Conservation (phyloP, 2,113 vertebrate genomes). For the Girardinichthys multiradiatus region DNA sequence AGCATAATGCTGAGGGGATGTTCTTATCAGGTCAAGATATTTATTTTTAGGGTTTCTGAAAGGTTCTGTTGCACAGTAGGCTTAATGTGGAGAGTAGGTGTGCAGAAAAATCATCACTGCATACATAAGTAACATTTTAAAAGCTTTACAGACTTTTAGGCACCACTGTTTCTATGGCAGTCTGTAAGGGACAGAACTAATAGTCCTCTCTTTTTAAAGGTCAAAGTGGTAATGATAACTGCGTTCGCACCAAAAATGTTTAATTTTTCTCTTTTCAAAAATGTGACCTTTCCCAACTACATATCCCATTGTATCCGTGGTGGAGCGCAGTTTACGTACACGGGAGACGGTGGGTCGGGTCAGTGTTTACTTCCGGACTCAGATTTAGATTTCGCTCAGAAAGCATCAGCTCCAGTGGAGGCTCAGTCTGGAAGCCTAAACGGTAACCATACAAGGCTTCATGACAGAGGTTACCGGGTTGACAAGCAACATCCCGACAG, state of each 20-base stretch:
- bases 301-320: slow-evolving; percentile 59
- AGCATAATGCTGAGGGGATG: too few species aligned
- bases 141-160: not conserved
- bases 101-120: too few species aligned
- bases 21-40: too few species aligned
- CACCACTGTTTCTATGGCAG: too few species aligned
- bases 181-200: too few species aligned
- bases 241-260: not conserved
- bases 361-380: slow-evolving; percentile 90
- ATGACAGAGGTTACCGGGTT: slow-evolving; percentile 72
- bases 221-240: too few species aligned
- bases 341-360: slow-evolving; percentile 57
- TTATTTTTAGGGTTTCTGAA: too few species aligned
- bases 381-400: slow-evolving; percentile 76
- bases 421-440: slow-evolving; percentile 61
- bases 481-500: slow-evolving; percentile 48
- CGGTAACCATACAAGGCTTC: slow-evolving; percentile 62
- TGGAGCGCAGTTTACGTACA: slow-evolving; percentile 60
- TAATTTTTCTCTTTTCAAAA: too few species aligned
- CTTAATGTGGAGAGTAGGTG: too few species aligned
- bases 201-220: not conserved
- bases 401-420: slow-evolving; percentile 71
- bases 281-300: slow-evolving; percentile 22
- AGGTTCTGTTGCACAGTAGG: too few species aligned
- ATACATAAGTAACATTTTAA: too few species aligned